phyloP scores from a whole-genome alignment of 2,888 invertebrate genomes.

The Torymus aiolomorphi region DNA sequence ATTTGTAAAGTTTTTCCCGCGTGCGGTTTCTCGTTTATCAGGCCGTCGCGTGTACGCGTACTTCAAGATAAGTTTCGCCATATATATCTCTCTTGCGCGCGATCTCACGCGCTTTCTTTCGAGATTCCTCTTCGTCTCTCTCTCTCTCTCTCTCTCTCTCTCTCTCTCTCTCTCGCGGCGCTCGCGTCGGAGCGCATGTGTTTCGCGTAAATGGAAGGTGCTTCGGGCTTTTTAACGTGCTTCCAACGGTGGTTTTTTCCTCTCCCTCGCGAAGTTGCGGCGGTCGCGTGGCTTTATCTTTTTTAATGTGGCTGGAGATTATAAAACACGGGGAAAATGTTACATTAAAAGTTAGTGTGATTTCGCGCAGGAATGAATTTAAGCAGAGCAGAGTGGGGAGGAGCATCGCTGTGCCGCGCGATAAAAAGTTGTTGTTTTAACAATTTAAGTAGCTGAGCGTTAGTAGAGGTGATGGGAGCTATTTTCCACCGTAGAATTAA shows the following conservation, averaged over 20 bases:
- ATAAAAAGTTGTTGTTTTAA: too few species aligned
- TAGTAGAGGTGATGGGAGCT: too few species aligned
- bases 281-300: neutral
- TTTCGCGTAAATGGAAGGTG: neutral
- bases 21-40: neutral
- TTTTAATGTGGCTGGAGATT: neutral
- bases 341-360: too few species aligned
- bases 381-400: too few species aligned
- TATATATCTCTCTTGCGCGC: neutral
- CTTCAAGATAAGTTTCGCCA: slow-evolving; percentile 22
- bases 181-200: too few species aligned
- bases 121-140: neutral
- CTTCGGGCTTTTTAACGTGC: neutral
- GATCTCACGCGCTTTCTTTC: neutral
- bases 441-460: too few species aligned
- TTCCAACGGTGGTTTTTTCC: neutral
- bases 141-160: neutral
- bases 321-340: too few species aligned
- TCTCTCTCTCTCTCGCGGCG: neutral
- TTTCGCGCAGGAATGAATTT: too few species aligned
- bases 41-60: neutral
- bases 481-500: too few species aligned
- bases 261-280: too few species aligned
- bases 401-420: too few species aligned
- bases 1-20: slow-evolving; percentile 18